These are phyloP conservation scores for Trachelus stipa DNA, from an alignment of 2,888 invertebrate species.

Conservation along the genomic window DNA sequence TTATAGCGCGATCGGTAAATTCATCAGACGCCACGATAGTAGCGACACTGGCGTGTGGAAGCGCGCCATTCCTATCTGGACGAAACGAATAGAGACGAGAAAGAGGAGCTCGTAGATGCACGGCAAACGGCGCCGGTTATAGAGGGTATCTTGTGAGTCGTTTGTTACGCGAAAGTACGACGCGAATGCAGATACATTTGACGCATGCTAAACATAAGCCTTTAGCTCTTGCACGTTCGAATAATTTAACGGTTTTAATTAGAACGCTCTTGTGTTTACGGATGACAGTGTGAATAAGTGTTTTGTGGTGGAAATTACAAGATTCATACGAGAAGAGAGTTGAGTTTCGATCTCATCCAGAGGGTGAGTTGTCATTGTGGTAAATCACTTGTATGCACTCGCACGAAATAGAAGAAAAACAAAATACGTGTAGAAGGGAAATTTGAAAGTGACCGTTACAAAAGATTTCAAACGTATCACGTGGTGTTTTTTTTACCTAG, in stretches of 20 bases:
- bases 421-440: background rate
- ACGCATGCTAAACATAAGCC: background rate
- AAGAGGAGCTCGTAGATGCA: constrained; percentile 39
- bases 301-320: background rate
- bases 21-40: background rate
- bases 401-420: background rate
- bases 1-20: constrained; percentile 20
- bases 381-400: background rate
- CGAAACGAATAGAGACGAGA: constrained; percentile 8
- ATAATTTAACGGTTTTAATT: background rate
- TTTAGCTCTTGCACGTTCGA: background rate
- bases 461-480: background rate
- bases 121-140: constrained; percentile 40
- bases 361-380: background rate
- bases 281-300: background rate
- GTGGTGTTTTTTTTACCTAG: background rate
- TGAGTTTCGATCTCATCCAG: background rate
- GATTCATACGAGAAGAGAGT: background rate
- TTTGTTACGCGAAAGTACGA: constrained; percentile 11
- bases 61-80: background rate
- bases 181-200: constrained; percentile 17
- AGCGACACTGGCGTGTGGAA: background rate
- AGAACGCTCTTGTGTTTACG: background rate
- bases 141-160: background rate
- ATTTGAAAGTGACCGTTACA: background rate